Percentiles rank a stretch among this genome's conserved stretches.
phyloP scores from a whole-genome alignment of 1,140 invertebrate genomes.

The Eriocheir sinensis region DNA sequence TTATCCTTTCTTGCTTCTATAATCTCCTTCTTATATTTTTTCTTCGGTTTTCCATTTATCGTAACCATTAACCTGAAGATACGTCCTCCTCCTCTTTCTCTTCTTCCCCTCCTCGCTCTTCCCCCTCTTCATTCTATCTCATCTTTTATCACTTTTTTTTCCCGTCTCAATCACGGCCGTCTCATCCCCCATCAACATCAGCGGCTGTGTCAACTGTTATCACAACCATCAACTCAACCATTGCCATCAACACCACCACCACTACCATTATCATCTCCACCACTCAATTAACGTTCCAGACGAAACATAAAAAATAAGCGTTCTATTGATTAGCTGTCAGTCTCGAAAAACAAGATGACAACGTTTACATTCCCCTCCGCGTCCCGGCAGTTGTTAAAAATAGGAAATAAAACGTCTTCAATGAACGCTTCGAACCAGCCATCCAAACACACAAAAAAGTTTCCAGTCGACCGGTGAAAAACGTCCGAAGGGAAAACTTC shows the following conservation, averaged over 20 bases:
- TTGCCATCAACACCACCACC: neutral
- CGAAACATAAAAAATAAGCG: neutral
- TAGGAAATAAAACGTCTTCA: neutral
- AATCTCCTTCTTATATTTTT: neutral
- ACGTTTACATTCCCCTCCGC: neutral
- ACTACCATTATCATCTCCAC: neutral
- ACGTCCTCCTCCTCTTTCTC: constrained; percentile 29
- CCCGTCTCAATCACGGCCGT: neutral
- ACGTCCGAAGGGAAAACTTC: neutral
- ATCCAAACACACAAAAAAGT: no score
- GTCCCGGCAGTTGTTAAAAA: neutral
- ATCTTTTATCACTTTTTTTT: neutral
- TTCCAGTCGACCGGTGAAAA: neutral
- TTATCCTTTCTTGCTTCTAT: neutral
- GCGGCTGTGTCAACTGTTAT: neutral
- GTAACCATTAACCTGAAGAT: constrained; percentile 28
- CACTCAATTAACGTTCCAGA: neutral
- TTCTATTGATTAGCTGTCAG: neutral
- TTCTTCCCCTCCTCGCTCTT: neutral
- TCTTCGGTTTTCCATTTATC: constrained; percentile 9
- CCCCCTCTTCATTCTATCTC: neutral
- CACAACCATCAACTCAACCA: neutral
- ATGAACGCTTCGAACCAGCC: neutral
- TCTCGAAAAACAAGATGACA: neutral
- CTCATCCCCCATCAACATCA: no score